These are phyloP conservation scores for Petrosia ficiformis DNA, from an alignment of 37 sponge, comb jelly and placozoan genomes.

Conservation along the genomic window DNA sequence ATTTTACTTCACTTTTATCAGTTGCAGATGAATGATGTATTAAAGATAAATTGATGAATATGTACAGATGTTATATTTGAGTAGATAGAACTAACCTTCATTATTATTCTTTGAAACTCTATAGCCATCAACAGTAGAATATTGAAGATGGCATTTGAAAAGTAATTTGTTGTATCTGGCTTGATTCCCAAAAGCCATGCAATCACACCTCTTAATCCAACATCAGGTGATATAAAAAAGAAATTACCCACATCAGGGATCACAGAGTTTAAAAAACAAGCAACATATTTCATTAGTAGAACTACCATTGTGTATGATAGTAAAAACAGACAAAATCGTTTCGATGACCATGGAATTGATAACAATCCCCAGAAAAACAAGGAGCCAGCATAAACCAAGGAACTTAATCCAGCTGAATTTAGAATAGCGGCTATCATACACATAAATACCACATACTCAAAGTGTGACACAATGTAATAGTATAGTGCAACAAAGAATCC, in stretches of 20 bases:
- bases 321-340: conserved; percentile 65
- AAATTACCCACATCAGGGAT: neutral
- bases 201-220: conserved; percentile 12
- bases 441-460: conserved; percentile 66
- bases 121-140: conserved; percentile 65
- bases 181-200: conserved; percentile 35
- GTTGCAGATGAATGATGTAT: too few relatives aligned
- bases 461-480: conserved; percentile 52
- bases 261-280: conserved; percentile 41
- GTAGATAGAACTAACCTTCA: conserved; percentile 36
- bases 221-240: conserved; percentile 11
- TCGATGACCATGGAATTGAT: conserved; percentile 57
- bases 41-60: too few relatives aligned
- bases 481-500: conserved; percentile 51
- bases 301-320: conserved; percentile 67
- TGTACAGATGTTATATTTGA: too few relatives aligned
- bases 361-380: conserved; percentile 78
- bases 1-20: too few relatives aligned
- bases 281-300: conserved; percentile 49
- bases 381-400: conserved; percentile 55
- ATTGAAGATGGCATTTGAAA: conserved; percentile 46
- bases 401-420: conserved; percentile 58
- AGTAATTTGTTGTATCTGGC: conserved; percentile 19
- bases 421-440: conserved; percentile 65
- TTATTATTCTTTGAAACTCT: conserved; percentile 43